A percentile compares a stretch with the other conserved stretches of the same genome.
Evolutionary conservation across 2,797 vertebrate genomes (phyloP).

Genomic region (Telmatherina bonti): DNA sequence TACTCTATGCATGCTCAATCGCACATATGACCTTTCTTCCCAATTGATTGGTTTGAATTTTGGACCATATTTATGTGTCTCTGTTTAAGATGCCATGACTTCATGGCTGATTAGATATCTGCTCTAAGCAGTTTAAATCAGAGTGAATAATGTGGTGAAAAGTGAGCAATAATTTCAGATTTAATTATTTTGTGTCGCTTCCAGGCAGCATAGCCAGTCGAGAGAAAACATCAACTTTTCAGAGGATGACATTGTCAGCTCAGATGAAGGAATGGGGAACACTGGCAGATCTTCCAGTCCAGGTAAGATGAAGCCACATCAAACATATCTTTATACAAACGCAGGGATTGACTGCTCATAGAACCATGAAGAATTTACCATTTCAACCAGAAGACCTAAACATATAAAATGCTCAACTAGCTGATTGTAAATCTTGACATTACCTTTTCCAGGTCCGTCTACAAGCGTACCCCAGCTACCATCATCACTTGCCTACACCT

Average conservation of each 20-base stretch:
- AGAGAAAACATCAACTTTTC: slow-evolving; percentile 85
- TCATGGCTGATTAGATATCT: too few relatives aligned
- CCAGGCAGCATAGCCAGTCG: slow-evolving; percentile 79
- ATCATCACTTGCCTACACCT: slow-evolving; percentile 55
- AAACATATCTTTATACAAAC: background rate
- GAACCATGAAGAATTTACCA: background rate
- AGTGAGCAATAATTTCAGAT: too few relatives aligned
- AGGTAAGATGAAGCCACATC: slow-evolving; percentile 60
- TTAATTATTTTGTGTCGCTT: slow-evolving; percentile 16
- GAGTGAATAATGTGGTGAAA: too few relatives aligned
- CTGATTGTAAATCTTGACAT: background rate
- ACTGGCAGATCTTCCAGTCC: slow-evolving; percentile 48
- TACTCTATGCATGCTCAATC: too few relatives aligned
- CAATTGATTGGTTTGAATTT: too few relatives aligned
- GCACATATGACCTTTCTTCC: too few relatives aligned
- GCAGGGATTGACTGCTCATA: background rate
- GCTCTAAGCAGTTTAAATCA: too few relatives aligned
- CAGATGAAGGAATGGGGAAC: slow-evolving; percentile 61
- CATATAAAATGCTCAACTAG: background rate
- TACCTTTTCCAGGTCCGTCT: slow-evolving; percentile 68
- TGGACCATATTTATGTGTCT: too few relatives aligned
- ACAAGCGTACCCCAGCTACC: slow-evolving; percentile 68
- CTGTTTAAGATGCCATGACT: too few relatives aligned
- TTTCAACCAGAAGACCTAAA: too few relatives aligned
- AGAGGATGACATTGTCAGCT: slow-evolving; percentile 81